These are phyloP conservation scores for Fregata magnificens DNA, from an alignment of 2,113 vertebrate genomes.

Conservation along the genomic window DNA sequence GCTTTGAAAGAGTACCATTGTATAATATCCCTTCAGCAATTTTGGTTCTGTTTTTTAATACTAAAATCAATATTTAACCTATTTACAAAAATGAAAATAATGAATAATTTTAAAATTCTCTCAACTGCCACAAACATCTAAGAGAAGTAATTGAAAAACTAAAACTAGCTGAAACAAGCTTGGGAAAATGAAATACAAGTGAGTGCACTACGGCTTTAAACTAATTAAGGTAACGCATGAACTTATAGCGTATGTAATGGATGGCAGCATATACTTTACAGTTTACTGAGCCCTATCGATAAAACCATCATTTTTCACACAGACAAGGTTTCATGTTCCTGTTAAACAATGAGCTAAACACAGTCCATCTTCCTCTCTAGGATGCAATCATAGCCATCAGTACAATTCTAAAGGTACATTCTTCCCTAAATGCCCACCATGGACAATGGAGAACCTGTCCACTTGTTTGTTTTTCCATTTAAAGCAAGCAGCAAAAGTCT, in stretches of 20 bases:
- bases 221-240: not conserved
- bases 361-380: not conserved
- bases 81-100: not conserved
- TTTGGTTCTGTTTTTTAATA: not conserved
- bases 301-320: constrained; percentile 54
- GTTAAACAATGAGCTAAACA: not conserved
- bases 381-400: not conserved
- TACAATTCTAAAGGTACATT: not conserved
- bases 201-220: not conserved
- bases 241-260: constrained; percentile 13
- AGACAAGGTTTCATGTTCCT: constrained; percentile 32
- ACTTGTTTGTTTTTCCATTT: not conserved
- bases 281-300: constrained; percentile 52
- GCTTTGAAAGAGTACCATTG: not conserved
- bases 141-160: not conserved
- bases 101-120: not conserved
- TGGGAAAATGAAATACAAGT: not conserved
- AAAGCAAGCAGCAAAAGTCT: not conserved
- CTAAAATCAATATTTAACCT: not conserved
- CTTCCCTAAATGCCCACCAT: not conserved
- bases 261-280: constrained; percentile 20
- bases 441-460: not conserved
- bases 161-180: not conserved
- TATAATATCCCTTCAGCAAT: not conserved
- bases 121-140: not conserved